phyloP scores from a whole-genome alignment of 35 echinoderm and acorn worm genomes.

The Eucidaris tribuloides region DNA sequence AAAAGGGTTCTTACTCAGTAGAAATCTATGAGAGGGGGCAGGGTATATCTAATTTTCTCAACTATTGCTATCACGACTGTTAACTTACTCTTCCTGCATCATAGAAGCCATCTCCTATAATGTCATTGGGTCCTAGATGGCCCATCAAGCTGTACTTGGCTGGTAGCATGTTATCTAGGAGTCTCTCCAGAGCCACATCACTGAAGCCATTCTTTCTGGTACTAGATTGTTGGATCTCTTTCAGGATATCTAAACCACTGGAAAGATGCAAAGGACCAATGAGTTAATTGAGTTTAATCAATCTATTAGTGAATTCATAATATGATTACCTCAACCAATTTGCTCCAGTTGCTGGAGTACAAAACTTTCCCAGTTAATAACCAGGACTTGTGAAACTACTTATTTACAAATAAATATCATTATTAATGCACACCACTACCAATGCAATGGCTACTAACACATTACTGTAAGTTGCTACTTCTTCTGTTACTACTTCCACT shows the following conservation, averaged over 20 bases:
- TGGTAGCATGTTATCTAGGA: constrained; percentile 83
- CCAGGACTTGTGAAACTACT: no score
- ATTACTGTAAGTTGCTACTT: no score
- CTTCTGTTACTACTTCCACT: no score
- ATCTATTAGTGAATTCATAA: neutral
- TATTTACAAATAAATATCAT: no score
- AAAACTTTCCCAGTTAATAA: no score
- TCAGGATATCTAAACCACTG: constrained; percentile 86
- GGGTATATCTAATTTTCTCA: no score
- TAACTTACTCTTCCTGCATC: constrained; percentile 88
- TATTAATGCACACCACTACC: no score
- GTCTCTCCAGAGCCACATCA: constrained; percentile 74
- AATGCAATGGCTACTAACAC: no score
- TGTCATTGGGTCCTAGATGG: constrained; percentile 59
- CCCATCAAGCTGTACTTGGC: constrained; percentile 94
- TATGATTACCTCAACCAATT: neutral
- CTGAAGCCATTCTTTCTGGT: constrained; percentile 95
- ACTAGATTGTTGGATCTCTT: constrained; percentile 82
- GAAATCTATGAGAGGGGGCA: no score
- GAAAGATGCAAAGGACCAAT: neutral
- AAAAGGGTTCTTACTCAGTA: no score
- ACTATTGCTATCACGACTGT: no score
- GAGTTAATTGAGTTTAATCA: neutral
- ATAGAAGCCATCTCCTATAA: constrained; percentile 96
- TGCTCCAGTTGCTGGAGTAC: no score